A percentile compares a stretch with the other conserved stretches of the same genome.
Evolutionary conservation across 1,140 invertebrate genomes (phyloP).

Genomic region (Drosophila serrata): DNA sequence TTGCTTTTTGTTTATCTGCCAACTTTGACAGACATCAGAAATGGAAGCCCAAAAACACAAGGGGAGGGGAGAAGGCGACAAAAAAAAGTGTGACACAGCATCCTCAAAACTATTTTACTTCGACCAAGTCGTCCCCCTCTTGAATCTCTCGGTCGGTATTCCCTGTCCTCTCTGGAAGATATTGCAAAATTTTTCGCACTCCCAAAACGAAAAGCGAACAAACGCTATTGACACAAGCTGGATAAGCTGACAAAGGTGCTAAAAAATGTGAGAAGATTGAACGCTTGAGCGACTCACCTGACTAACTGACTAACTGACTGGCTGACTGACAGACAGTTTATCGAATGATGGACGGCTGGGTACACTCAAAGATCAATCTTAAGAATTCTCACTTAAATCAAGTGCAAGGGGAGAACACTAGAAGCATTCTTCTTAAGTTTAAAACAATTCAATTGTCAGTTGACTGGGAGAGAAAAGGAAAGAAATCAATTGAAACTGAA

Average conservation of each 20-base stretch:
- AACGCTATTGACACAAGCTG: constrained; percentile 54
- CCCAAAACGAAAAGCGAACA: constrained; percentile 24
- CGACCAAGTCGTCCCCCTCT: neutral
- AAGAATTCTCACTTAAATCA: constrained; percentile 12
- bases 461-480: neutral
- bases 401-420: neutral
- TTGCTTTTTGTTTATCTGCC: constrained; percentile 40
- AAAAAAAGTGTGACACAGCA: constrained; percentile 37
- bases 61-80: constrained; percentile 16
- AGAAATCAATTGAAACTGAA: neutral
- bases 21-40: constrained; percentile 28
- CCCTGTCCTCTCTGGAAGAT: constrained; percentile 26
- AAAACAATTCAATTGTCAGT: neutral
- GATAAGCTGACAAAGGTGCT: constrained; percentile 56
- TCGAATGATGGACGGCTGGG: constrained; percentile 45
- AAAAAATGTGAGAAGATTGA: constrained; percentile 57
- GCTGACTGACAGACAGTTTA: constrained; percentile 43
- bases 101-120: constrained; percentile 42
- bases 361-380: constrained; percentile 4
- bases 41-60: constrained; percentile 16
- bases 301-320: constrained; percentile 37
- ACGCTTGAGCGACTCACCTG: constrained; percentile 45
- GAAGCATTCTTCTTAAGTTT: neutral
- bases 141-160: constrained; percentile 19
- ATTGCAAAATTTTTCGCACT: constrained; percentile 47